Evolutionary conservation across 1,140 invertebrate species (phyloP), one percentile per base, ranked within the genome.

Genomic region (Camponotus pennsylvanicus): DNA sequence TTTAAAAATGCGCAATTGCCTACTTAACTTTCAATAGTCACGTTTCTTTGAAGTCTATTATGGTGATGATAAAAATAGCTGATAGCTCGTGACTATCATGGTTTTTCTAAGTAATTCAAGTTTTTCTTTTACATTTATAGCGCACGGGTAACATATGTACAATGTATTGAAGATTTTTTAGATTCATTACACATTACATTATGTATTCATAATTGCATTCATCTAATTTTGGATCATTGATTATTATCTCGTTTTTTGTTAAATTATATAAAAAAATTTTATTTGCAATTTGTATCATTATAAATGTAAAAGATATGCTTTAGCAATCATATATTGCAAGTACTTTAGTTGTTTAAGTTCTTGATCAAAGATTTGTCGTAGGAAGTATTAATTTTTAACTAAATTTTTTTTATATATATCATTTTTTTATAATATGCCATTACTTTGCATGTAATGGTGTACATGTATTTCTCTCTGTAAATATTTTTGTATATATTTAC

Each of bases 331-430:
- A 88, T 55, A 63, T 88, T 88, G 64, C 80, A 83, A 85, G 73
- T 91, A 87, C 67, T 89, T 88, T 89, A 89, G 86, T 90, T 59
- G 59, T 78, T 79, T 90, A 91, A 88, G 89, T 89, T 93, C 90
- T 90, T 92, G 88, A 93, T 93, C 92, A 93, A 93, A 93, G 92
- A 93, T 93, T 93, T 90, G 79, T 92, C 80, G 27, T 93, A 92
- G 83, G 57, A 89, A 92, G 61, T 89, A 87, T 91, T 90, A 90
- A 90, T 88, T 86, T 87, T 78, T 83, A 87, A 92, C 73, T 93
- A 93, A 93, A 93, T 93, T 27, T 27, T 27, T 27, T 27, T 27
- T 93, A 93, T 93, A 86, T 70, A 67, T 66, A 70, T 45, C 52
- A 34, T 45, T 84, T 3, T 63, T 13, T 84, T 90, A 86, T 91